Conservation (phyloP, 2,113 vertebrate genomes). For the Otus sunia region DNA sequence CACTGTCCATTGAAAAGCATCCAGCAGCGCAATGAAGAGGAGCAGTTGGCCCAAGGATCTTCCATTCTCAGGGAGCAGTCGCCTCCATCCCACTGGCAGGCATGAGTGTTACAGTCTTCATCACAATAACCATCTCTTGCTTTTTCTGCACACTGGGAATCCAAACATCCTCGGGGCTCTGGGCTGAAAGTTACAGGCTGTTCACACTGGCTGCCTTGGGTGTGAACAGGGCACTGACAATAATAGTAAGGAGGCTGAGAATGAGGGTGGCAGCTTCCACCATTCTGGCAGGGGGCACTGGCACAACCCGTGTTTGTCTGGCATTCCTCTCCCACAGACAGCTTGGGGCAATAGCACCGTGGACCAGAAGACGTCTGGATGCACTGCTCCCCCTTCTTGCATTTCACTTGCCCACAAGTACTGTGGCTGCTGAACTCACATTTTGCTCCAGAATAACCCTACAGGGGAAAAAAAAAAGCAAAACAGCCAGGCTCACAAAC, state of each 20-base stretch:
- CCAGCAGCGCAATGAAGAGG: conserved; percentile 82
- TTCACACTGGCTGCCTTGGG: conserved; percentile 81
- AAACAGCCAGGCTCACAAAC: neutral
- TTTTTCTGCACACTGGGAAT: conserved; percentile 73
- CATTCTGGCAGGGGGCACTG: conserved; percentile 79
- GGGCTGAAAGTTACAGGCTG: neutral
- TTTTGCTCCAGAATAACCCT: conserved; percentile 87
- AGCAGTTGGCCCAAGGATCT: conserved; percentile 87
- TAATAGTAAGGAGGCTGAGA: conserved; percentile 73
- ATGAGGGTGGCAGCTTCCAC: conserved; percentile 81
- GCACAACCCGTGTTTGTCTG: conserved; percentile 73
- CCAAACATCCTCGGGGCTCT: conserved; percentile 70
- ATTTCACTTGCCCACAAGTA: conserved; percentile 80
- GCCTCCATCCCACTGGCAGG: conserved; percentile 90
- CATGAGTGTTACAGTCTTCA: conserved; percentile 84
- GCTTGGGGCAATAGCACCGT: conserved; percentile 80
- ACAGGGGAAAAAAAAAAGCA: neutral
- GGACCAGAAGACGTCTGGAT: conserved; percentile 68
- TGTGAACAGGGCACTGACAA: conserved; percentile 77
- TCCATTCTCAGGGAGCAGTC: conserved; percentile 88
- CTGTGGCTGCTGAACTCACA: conserved; percentile 81
- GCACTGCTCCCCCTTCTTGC: conserved; percentile 84
- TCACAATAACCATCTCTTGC: conserved; percentile 84
- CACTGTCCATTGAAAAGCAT: conserved; percentile 85
- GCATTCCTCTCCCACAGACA: conserved; percentile 79